These are phyloP conservation scores for Xestia rhomboidea DNA, from an alignment of 2,888 invertebrate species.

Conservation along the genomic window DNA sequence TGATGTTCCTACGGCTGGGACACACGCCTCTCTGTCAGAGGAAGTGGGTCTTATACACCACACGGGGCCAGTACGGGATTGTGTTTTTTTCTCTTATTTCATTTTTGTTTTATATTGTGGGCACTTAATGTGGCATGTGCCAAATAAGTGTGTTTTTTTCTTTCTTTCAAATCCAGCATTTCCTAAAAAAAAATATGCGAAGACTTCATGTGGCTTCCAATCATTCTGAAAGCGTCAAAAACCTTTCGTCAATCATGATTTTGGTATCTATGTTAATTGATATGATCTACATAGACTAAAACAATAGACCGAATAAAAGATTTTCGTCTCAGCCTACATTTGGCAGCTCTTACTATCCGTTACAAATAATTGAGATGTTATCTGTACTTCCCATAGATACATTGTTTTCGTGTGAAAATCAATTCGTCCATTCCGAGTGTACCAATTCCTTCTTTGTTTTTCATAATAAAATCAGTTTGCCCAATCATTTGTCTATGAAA, in stretches of 20 bases:
- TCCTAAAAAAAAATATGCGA: background rate
- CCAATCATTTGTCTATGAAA: conserved; percentile 16
- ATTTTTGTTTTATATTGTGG: no score
- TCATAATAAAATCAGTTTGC: background rate
- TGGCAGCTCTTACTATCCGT: conserved; percentile 59
- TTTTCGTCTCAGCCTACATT: conserved; percentile 49
- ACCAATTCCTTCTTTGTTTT: conserved; percentile 30
- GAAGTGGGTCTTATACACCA: background rate
- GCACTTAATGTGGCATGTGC: no score
- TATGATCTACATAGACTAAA: conserved; percentile 9
- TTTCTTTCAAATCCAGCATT: background rate
- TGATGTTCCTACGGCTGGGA: background rate
- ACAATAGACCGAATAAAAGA: conserved; percentile 41
- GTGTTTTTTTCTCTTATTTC: no score
- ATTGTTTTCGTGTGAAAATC: conserved; percentile 67
- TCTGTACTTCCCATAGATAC: conserved; percentile 67
- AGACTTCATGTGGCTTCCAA: background rate
- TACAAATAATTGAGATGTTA: conserved; percentile 69
- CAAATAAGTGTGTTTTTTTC: no score
- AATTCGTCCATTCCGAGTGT: conserved; percentile 43
- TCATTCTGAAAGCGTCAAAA: background rate
- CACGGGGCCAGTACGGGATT: background rate
- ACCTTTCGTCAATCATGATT: background rate
- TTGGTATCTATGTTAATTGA: background rate
- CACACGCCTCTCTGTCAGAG: background rate